These are phyloP conservation scores for Sardina pilchardus DNA, from an alignment of 2,113 vertebrate genomes.

Conservation along the genomic window DNA sequence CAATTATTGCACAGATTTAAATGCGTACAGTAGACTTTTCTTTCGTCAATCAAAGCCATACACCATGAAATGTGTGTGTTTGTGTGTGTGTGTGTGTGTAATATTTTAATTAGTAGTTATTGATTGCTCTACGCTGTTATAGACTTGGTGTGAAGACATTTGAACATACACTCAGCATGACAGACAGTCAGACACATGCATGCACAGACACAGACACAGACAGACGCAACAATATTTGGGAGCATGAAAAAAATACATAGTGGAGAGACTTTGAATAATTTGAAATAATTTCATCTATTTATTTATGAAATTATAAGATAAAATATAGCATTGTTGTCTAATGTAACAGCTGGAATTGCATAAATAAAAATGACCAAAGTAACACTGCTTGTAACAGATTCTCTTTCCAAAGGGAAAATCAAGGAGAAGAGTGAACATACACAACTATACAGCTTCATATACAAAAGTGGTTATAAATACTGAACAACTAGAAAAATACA, in stretches of 20 bases:
- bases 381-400: conserved; percentile 80
- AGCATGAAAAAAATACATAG: not conserved
- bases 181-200: conserved; percentile 5
- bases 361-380: conserved; percentile 76
- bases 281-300: conserved; percentile 70
- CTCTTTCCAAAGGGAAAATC: conserved; percentile 70
- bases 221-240: not conserved
- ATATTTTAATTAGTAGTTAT: not conserved
- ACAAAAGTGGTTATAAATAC: conserved; percentile 95
- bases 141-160: not conserved
- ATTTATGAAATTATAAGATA: conserved; percentile 75
- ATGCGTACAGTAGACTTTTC: too few relatives aligned
- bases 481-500: conserved; percentile 94
- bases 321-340: conserved; percentile 77
- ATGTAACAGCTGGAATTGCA: conserved; percentile 81
- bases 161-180: not conserved
- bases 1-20: too few relatives aligned
- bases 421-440: conserved; percentile 78
- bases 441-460: conserved; percentile 81
- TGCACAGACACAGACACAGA: not conserved
- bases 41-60: too few relatives aligned
- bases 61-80: too few relatives aligned
- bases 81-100: not conserved
- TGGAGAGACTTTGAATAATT: conserved; percentile 52
- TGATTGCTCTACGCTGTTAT: not conserved